Evolutionary conservation across 1,140 invertebrate species (phyloP).

Genomic region (Aphis gossypii): DNA sequence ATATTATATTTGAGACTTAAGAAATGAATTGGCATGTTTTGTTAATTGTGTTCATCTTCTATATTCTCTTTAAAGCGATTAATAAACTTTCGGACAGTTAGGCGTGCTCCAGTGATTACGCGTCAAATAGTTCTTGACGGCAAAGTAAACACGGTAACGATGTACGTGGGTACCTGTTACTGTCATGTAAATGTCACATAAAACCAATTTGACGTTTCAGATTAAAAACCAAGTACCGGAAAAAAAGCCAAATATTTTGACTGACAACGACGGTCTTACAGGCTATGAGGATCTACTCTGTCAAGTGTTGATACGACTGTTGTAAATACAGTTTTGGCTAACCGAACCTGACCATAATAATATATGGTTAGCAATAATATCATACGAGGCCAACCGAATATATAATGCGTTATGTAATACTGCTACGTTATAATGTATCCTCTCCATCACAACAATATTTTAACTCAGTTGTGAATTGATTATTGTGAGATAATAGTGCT

Average conservation of each 20-base stretch:
- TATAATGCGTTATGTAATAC: background rate
- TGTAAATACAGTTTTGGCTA: background rate
- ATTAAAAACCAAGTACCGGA: slow-evolving; percentile 32
- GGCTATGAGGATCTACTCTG: background rate
- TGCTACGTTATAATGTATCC: background rate
- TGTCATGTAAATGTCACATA: background rate
- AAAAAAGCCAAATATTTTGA: background rate
- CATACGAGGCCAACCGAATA: background rate
- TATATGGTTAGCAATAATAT: background rate
- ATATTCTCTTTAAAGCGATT: background rate
- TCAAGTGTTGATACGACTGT: background rate
- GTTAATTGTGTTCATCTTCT: background rate
- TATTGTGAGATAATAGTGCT: background rate
- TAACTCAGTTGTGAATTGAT: background rate
- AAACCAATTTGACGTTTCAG: background rate
- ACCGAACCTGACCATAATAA: background rate
- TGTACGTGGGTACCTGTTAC: background rate
- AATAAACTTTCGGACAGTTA: background rate
- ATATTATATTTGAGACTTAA: background rate
- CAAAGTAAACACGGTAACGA: background rate
- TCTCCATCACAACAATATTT: background rate
- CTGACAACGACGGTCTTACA: background rate
- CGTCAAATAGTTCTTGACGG: background rate
- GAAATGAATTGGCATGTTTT: background rate
- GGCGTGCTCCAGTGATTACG: background rate